Evolutionary conservation across 2,888 invertebrate species (phyloP).

Genomic region (Deilephila elpenor): DNA sequence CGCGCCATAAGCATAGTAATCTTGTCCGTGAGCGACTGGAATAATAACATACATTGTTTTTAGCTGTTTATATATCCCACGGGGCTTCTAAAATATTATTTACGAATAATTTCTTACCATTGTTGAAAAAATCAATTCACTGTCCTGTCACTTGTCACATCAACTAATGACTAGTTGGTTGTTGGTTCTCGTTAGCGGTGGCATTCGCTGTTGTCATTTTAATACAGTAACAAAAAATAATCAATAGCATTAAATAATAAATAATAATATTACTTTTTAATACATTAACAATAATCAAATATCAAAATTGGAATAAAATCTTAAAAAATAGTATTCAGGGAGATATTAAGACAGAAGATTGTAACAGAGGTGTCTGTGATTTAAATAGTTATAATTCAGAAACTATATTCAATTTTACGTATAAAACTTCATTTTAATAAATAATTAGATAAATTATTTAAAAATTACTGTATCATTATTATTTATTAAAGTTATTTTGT

Average conservation of each 20-base stretch:
- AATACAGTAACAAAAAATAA: not conserved
- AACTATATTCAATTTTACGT: too few relatives aligned
- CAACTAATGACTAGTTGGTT: constrained; percentile 38
- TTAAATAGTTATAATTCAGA: too few relatives aligned
- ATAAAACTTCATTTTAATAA: too few relatives aligned
- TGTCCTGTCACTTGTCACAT: constrained; percentile 69
- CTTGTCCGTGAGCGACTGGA: constrained; percentile 91
- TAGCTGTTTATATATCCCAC: constrained; percentile 34
- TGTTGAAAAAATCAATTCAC: constrained; percentile 82
- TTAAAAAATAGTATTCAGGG: too few relatives aligned
- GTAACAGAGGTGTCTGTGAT: too few relatives aligned
- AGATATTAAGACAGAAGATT: too few relatives aligned
- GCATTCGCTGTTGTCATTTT: not conserved
- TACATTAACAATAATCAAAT: too few relatives aligned
- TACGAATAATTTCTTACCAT: constrained; percentile 70
- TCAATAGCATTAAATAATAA: not conserved
- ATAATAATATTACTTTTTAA: not conserved
- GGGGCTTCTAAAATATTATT: constrained; percentile 43
- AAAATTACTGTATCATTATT: not conserved
- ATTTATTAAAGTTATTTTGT: not conserved
- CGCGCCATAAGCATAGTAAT: constrained; percentile 91
- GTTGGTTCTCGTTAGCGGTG: constrained; percentile 19
- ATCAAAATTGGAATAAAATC: too few relatives aligned
- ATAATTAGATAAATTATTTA: not conserved
- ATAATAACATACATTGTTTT: constrained; percentile 56